Evolutionary conservation across 2,888 invertebrate genomes (phyloP).

Genomic region (Andrena praecox): DNA sequence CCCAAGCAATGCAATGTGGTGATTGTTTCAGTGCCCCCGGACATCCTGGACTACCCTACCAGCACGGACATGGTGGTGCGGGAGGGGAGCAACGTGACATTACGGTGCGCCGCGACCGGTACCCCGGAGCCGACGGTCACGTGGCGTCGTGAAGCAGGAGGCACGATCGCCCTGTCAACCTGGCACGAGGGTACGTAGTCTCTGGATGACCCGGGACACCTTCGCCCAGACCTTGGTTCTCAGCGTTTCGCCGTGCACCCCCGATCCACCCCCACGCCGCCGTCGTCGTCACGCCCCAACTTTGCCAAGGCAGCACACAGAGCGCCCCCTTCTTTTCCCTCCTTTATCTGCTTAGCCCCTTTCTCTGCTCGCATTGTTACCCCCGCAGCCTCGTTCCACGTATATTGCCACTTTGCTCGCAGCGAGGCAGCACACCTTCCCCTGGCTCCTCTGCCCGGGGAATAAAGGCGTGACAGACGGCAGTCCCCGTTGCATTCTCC

Average conservation of each 20-base stretch:
- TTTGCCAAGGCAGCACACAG: background rate
- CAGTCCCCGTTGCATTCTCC: constrained; percentile 33
- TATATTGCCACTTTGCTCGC: constrained; percentile 56
- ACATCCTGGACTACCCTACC: constrained; percentile 94
- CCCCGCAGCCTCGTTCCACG: constrained; percentile 30
- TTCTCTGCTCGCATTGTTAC: constrained; percentile 30
- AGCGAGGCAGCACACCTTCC: constrained; percentile 30
- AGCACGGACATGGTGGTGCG: constrained; percentile 94
- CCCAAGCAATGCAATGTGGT: constrained; percentile 62
- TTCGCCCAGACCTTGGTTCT: background rate
- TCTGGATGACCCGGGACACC: background rate
- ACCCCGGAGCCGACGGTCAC: constrained; percentile 94
- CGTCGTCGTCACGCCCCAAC: background rate
- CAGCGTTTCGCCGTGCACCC: background rate
- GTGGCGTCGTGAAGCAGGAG: constrained; percentile 91
- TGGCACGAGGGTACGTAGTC: constrained; percentile 79
- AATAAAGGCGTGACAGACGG: constrained; percentile 47
- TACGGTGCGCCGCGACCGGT: constrained; percentile 95
- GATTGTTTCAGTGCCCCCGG: constrained; percentile 91
- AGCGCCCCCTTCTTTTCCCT: background rate
- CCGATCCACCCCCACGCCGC: too few species aligned
- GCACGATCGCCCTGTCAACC: constrained; percentile 86
- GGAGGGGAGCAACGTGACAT: constrained; percentile 94
- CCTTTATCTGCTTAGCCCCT: constrained; percentile 5
- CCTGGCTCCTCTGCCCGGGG: constrained; percentile 9